Evolutionary conservation across 2,113 vertebrate genomes (phyloP), one percentile per base, ranked within the genome.

Genomic region (Urocynchramus pylzowi): DNA sequence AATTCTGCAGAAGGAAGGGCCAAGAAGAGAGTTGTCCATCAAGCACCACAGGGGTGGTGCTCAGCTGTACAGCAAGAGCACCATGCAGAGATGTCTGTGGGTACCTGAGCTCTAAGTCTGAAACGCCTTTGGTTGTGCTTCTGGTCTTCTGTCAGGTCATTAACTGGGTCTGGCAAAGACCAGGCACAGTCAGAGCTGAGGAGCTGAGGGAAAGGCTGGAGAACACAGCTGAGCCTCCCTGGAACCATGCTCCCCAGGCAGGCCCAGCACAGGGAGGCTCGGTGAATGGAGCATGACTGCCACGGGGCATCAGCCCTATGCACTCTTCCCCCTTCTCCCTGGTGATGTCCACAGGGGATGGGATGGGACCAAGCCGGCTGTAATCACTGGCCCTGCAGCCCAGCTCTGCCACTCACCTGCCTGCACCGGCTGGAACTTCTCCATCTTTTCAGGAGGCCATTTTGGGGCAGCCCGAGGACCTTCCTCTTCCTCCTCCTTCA

Each of bases 81-180:
- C 15, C 16, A 24, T 33, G 41, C 33, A 31, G 15, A 21, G 24
- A 35, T 18, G 33, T 39, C 16, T 24, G 49, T 42, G 41, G 12
- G 27, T 45, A 80, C 61, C 61, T 45, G 19, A 9, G 52, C n/a
- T 54, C 61, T 67, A 7, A 0, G 3, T 10, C 16, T 67, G 41
- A 54, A 80, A 56, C 5, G 4, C 6, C 11, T 16, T 12, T 1
- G 61, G 39, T 4, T 6, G 7, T 1, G 3, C 21, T 45, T 23
- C 61, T 67, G 39, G 20, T 67, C 50, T 42, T 73, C 53, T 54
- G n/a, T 31, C 21, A 17, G 69, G 14, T 12, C 4, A 21, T 24
- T 16, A 3, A 4, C 13, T 1, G 52, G 24, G 17, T 57, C 42
- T 65, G 41, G 23, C 33, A 64, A 39, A 74, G 57, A 45, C 18